Conservation (phyloP, 2,797 vertebrate genomes). For the Netta rufina region DNA sequence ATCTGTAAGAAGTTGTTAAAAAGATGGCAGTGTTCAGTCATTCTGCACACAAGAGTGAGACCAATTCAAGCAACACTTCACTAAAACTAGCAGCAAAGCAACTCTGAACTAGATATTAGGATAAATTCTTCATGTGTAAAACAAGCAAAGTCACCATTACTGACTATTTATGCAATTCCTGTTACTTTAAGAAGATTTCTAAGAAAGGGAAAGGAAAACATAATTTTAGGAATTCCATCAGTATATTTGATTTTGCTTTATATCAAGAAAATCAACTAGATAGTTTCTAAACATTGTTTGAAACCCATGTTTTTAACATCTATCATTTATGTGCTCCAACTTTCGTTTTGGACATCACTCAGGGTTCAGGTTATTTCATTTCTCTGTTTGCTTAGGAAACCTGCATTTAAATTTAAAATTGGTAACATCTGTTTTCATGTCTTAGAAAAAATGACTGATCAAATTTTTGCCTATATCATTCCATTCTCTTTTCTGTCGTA, state of each 20-base stretch:
- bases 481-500: background rate
- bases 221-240: background rate
- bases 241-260: background rate
- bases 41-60: background rate
- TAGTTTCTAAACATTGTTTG: background rate
- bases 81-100: background rate
- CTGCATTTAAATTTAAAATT: background rate
- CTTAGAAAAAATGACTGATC: background rate
- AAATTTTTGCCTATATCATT: background rate
- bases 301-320: background rate
- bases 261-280: background rate
- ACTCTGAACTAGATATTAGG: background rate
- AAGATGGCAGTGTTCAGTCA: background rate
- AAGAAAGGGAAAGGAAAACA: background rate
- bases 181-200: background rate
- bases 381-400: background rate
- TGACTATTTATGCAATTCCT: background rate
- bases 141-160: background rate
- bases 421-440: background rate
- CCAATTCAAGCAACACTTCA: background rate
- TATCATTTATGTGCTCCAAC: background rate
- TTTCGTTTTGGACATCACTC: background rate
- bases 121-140: background rate
- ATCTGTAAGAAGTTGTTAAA: background rate
- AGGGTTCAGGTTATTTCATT: background rate